These are phyloP conservation scores for Drosophila lacteicornis DNA, from an alignment of 1,140 invertebrate species.

Conservation along the genomic window DNA sequence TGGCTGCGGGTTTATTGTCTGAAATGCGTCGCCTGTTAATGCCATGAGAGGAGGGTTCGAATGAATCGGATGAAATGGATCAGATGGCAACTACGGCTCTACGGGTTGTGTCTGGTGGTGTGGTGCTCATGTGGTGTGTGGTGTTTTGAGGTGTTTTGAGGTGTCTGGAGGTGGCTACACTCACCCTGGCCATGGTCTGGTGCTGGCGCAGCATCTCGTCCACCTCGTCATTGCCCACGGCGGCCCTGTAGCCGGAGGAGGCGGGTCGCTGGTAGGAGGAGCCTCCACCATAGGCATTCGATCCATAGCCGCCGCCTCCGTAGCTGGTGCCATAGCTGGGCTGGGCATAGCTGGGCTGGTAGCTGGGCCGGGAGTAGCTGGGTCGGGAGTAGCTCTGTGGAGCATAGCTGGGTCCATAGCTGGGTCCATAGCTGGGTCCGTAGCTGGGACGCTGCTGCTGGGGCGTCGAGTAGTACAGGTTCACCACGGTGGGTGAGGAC, in stretches of 20 bases:
- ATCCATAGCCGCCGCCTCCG: conserved; percentile 43
- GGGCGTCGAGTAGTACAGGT: conserved; percentile 55
- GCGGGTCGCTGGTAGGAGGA: conserved; percentile 28
- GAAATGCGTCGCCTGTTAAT: conserved; percentile 85
- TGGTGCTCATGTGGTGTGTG: conserved; percentile 27
- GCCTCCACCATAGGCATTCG: conserved; percentile 51
- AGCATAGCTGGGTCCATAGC: conserved; percentile 25
- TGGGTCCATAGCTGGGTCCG: conserved; percentile 22
- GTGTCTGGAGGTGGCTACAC: conserved; percentile 45
- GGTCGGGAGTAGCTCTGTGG: background rate
- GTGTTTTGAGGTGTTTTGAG: conserved; percentile 2
- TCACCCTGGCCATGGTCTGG: conserved; percentile 61
- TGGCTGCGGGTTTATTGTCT: conserved; percentile 68
- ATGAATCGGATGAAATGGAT: conserved; percentile 67
- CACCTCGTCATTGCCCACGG: conserved; percentile 78
- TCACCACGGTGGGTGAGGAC: conserved; percentile 45
- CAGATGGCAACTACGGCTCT: conserved; percentile 32
- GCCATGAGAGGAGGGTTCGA: conserved; percentile 57
- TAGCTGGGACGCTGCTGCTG: conserved; percentile 27
- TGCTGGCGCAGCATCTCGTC: conserved; percentile 69
- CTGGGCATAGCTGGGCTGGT: background rate
- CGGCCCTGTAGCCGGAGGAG: conserved; percentile 51
- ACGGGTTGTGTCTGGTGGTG: conserved; percentile 16
- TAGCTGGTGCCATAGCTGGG: conserved; percentile 43
- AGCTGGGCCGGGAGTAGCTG: background rate